Base-by-base conservation (phyloP, 2,797 vertebrate genomes). In the Schizothorax lantsangensis region DNA sequence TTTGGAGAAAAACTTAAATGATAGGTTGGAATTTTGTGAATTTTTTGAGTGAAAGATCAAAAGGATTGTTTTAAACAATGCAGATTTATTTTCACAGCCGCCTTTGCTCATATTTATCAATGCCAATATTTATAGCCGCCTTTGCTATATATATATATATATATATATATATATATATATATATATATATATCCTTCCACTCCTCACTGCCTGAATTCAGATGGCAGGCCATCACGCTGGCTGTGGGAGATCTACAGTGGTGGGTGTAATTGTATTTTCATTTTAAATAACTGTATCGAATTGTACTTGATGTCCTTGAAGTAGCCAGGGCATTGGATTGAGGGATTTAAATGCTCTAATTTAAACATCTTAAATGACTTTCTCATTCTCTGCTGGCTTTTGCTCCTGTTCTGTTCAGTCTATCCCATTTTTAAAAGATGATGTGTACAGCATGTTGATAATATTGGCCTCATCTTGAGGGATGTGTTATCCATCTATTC, bases 211-310 rank as follows among this genome's bases (percentile, higher is more conserved):
- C 38, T 79, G 52, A 85, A 85, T 72, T 85, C 38, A 79, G 26
- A 62, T 72, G 12, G 30, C 19, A 79, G 14, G 19, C 52, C 68
- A 62, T 85, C 77, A 40, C 21, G 21, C 52, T 62, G 21, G 49
- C 77, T 12, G n/a, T 38, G 77, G 19, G 62, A 72, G 62, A 80
- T 80, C 84, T 80, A 85, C 84, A 59, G 77, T 80, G 79, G 85
- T 82, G 79, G 47, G n/a, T 82, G 85, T 86, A 77, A 81, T 74
- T 82, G 59, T 82, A 43, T 82, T 81, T 82, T 64, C 26, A 81
- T 81, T 62, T 84, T 73, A 52, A 52, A 66, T 74, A 52, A 47
- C 54, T 79, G 52, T 77, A 68, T 30, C 36, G 33, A 86, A 54
- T 83, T 43, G 43, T 88, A 62, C 86, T 86, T 68, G 54, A 40